These are phyloP conservation scores for Arvicola amphibius DNA, from an alignment of 2,797 vertebrate species.

Conservation along the genomic window DNA sequence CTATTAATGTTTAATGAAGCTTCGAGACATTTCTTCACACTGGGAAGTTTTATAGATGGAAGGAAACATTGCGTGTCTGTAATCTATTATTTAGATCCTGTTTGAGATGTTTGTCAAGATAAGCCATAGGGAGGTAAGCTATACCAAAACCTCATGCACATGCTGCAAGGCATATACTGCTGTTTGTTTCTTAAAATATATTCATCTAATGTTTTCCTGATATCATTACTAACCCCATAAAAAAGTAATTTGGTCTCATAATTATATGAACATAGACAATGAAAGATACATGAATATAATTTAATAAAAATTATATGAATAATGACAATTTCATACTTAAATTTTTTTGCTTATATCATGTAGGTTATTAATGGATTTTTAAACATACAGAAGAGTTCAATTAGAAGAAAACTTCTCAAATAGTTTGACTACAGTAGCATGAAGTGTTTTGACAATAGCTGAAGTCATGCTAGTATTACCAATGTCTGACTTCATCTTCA, in stretches of 20 bases:
- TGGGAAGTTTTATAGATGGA: slow-evolving; percentile 65
- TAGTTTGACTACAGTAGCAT: neutral
- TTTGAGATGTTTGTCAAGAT: slow-evolving; percentile 69
- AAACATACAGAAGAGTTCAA: neutral
- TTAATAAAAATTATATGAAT: neutral
- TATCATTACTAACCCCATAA: neutral
- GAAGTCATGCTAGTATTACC: neutral
- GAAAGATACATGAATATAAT: neutral
- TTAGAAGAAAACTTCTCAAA: neutral
- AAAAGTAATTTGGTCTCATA: neutral
- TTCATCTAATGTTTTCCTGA: neutral
- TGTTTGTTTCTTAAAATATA: slow-evolving; percentile 11
- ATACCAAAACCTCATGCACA: slow-evolving; percentile 35
- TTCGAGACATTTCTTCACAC: slow-evolving; percentile 59
- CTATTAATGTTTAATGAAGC: slow-evolving; percentile 65
- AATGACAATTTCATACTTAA: neutral
- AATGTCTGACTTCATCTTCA: neutral
- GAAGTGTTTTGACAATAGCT: neutral
- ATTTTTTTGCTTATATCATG: neutral
- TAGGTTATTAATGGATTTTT: neutral
- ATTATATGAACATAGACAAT: neutral
- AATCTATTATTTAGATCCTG: slow-evolving; percentile 76
- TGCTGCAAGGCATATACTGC: neutral
- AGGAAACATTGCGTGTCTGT: slow-evolving; percentile 47
- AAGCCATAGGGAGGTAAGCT: slow-evolving; percentile 54